Base-by-base conservation (phyloP, 2,888 invertebrate genomes). In the Acanthosepion lycidas region DNA sequence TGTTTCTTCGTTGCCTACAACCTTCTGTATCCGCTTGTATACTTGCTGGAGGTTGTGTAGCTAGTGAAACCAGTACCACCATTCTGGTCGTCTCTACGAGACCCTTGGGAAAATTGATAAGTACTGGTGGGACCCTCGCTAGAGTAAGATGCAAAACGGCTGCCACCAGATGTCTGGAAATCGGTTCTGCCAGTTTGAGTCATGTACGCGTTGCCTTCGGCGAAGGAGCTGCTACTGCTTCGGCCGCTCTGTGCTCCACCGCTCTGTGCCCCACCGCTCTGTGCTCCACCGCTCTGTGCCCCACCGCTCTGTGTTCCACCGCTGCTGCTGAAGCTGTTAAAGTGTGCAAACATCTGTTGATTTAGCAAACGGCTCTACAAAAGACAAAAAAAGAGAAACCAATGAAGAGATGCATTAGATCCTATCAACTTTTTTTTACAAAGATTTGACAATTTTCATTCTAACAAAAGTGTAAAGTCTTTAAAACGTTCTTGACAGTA, bases 311-410 rank as follows among this genome's bases (percentile, higher is more conserved):
- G 49, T 53, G 6, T 26, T 12, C 49, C 92, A 51, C 92, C 92
- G 49, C 51, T 51, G n/a, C 93, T 53, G 18, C 48, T 93, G 26
- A 93, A 53, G 49, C 53, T 93, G 49, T 28, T n/a, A 26, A 93
- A 93, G 48, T 93, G 53, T 49, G 93, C 23, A n/a, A 18, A n/a
- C 93, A 93, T 93, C 53, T 93, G 51, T 28, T 93, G 51, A 12
- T 93, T 93, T 53, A 93, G 6, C 4, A 53, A 51, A 28, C 93
- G 93, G 28, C 93, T 93, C 93, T 93, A 53, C 28, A 93, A 49
- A 92, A n/a, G 53, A 18, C n/a, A 78, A 78, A 28, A 33, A 33
- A 0, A 51, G 33, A 3, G 3, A 92, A 28, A 23, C 15, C 8
- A 26, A 92, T 9, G 3, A 48, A 49, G 5, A 26, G 4, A 49